phyloP scores from a whole-genome alignment of 2,797 vertebrate species.

The Iguana delicatissima region DNA sequence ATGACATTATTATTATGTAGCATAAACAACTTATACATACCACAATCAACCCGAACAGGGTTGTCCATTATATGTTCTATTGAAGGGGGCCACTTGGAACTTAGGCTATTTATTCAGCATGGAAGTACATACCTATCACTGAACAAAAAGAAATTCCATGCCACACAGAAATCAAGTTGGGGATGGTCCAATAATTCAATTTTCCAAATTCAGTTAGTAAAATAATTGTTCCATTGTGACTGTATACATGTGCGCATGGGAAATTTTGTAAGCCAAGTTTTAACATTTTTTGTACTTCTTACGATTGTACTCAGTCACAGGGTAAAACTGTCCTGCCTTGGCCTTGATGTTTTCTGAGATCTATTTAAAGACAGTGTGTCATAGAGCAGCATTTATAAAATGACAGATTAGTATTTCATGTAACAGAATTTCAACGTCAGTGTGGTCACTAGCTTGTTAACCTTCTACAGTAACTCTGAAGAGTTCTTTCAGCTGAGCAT shows the following conservation, averaged over 20 bases:
- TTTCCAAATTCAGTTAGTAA: not conserved
- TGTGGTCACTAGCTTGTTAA: slow-evolving; percentile 66
- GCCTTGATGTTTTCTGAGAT: slow-evolving; percentile 45
- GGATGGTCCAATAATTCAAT: not conserved
- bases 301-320: slow-evolving; percentile 46
- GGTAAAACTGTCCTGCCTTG: not conserved
- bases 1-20: not conserved
- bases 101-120: not conserved
- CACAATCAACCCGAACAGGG: not conserved
- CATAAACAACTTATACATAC: no score
- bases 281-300: slow-evolving; percentile 42
- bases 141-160: not conserved
- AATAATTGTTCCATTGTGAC: not conserved
- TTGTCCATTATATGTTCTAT: not conserved
- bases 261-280: slow-evolving; percentile 17
- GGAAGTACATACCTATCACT: not conserved
- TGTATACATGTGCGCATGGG: no score
- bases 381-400: slow-evolving; percentile 31
- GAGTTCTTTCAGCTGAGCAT: slow-evolving; percentile 51
- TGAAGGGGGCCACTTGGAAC: not conserved
- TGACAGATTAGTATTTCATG: slow-evolving; percentile 48
- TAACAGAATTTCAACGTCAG: slow-evolving; percentile 50
- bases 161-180: not conserved
- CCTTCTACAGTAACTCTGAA: slow-evolving; percentile 47
- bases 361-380: slow-evolving; percentile 50